Conservation (phyloP, 2,113 vertebrate genomes). For the Machaerirhynchus nigripectus region DNA sequence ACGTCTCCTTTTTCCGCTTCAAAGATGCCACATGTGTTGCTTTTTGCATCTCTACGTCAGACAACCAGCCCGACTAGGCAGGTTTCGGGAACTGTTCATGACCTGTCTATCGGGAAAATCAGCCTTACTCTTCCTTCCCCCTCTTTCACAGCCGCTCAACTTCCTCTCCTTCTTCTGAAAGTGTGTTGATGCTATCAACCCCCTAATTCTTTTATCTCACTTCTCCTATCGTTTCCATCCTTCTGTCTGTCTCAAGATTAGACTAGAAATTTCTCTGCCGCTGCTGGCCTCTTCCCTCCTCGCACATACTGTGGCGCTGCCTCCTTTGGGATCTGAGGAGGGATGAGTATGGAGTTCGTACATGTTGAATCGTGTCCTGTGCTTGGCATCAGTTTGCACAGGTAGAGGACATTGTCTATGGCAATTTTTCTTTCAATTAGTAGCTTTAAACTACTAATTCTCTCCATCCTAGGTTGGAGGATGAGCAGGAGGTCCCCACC, state of each 20-base stretch:
- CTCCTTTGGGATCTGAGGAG: conserved; percentile 37
- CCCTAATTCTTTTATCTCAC: conserved; percentile 4
- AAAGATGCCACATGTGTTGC: neutral
- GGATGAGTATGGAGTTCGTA: neutral
- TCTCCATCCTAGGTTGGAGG: neutral
- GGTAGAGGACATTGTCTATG: neutral
- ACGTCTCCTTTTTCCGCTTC: neutral
- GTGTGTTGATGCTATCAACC: conserved; percentile 2
- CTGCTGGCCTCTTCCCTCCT: neutral
- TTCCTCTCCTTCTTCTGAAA: conserved; percentile 30
- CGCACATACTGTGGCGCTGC: neutral
- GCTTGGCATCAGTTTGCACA: conserved; percentile 8
- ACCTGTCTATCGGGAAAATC: conserved; percentile 52
- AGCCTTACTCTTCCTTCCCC: conserved; percentile 22
- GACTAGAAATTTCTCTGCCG: neutral
- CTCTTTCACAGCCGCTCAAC: neutral
- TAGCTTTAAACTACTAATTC: neutral
- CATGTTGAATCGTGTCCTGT: neutral
- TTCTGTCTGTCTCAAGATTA: conserved; percentile 2
- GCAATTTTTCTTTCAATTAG: neutral
- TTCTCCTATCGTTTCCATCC: conserved; percentile 16
- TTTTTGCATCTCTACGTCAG: neutral
- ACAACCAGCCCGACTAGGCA: neutral
- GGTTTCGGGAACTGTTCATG: conserved; percentile 29
- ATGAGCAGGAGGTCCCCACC: neutral